Evolutionary conservation across 2,888 invertebrate species (phyloP), one percentile per base, ranked within the genome.

Genomic region (Drosophila infuscata): DNA sequence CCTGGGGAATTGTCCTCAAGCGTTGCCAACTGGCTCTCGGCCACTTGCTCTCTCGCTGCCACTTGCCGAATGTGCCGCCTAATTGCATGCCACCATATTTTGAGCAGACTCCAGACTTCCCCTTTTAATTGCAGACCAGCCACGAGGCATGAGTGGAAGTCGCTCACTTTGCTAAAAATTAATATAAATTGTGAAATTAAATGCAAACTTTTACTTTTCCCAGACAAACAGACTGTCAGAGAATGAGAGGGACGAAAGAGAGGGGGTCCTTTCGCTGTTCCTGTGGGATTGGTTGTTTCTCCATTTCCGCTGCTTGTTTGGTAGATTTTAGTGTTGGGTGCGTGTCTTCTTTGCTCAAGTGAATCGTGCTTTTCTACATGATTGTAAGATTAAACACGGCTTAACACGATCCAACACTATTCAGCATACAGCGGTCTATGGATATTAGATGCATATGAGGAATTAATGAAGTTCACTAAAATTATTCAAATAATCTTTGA

Each of bases 171-270:
- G 67, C 72, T 70, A 68, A 70, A 88, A 88, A 88, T 88, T 89
- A 87, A 89, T 88, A 88, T 89, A 88, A 88, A 88, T 89, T 88
- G 88, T 77, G 65, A 82, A 88, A 83, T 84, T 83, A 83, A 85
- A 81, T 68, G 69, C 69, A 69, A 84, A 84, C 83, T 84, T 84
- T 84, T 88, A 88, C 88, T 84, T 84, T 83, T 70, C 61, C 66
- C 67, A 58, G 52, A 71, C 78, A 72, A 62, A 65, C 59, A 60
- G 12, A 7, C 6, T 38, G 41, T 3, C 6, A 35, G 25, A 15
- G 20, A 20, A 20, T 15, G 32, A 25, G 3, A 12, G n/a, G 17
- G 3, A 38, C 1, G n/a, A 3, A 29, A 17, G 30, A 35, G 7
- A 36, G 29, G 25, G 52, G 49, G 36, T 32, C 38, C 29, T 33